phyloP scores from a whole-genome alignment of 2,888 invertebrate genomes.

The Orthosia incerta region DNA sequence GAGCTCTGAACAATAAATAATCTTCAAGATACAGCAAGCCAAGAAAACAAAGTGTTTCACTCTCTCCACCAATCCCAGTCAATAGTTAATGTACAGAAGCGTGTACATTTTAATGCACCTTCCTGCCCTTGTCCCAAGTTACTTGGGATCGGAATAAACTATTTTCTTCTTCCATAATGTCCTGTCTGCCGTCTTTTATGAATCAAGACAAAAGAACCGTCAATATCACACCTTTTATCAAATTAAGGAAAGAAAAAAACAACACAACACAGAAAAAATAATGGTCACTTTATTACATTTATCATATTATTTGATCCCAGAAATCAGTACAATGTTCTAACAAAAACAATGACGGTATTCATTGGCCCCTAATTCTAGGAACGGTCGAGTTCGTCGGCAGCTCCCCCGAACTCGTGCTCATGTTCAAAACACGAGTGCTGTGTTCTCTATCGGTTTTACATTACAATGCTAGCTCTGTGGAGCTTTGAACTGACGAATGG shows the following conservation, averaged over 20 bases:
- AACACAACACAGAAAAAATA: too few relatives aligned
- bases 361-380: constrained; percentile 56
- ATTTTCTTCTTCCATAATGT: too few relatives aligned
- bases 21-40: too few relatives aligned
- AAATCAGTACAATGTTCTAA: constrained; percentile 55
- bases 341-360: constrained; percentile 55
- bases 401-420: constrained; percentile 25
- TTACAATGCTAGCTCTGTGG: constrained; percentile 57
- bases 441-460: constrained; percentile 48
- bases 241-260: too few relatives aligned
- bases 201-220: not conserved
- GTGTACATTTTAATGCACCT: too few relatives aligned
- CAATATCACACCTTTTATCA: not conserved
- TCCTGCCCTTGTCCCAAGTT: too few relatives aligned
- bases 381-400: constrained; percentile 33
- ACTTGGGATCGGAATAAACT: too few relatives aligned
- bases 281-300: constrained; percentile 10
- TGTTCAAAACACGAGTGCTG: constrained; percentile 43
- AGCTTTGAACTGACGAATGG: constrained; percentile 38
- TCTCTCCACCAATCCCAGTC: too few relatives aligned
- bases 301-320: constrained; percentile 26
- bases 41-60: too few relatives aligned
- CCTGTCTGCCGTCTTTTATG: too few relatives aligned
- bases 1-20: too few relatives aligned
- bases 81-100: too few relatives aligned